These are phyloP conservation scores for Harpagifer antarcticus DNA, from an alignment of 2,797 vertebrate species.

Conservation along the genomic window DNA sequence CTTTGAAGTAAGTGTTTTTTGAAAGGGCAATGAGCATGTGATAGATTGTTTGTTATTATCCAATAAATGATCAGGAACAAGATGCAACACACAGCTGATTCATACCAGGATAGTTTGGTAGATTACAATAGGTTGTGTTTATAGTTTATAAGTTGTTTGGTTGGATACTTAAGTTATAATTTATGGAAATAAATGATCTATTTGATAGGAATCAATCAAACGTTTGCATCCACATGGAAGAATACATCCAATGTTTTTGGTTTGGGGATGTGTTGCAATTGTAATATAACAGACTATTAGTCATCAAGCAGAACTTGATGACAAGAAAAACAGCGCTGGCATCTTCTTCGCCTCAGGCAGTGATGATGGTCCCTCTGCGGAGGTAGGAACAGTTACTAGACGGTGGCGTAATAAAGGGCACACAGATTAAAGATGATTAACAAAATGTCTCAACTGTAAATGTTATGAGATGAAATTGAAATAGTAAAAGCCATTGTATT, in stretches of 20 bases:
- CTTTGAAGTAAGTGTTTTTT: conserved; percentile 36
- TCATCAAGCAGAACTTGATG: conserved; percentile 13
- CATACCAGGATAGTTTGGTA: background rate
- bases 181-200: conserved; percentile 10
- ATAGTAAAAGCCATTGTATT: conserved; percentile 51
- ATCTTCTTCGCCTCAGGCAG: conserved; percentile 37
- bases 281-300: conserved; percentile 30
- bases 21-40: conserved; percentile 1
- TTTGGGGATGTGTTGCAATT: conserved; percentile 13
- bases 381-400: conserved; percentile 45
- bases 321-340: conserved; percentile 29
- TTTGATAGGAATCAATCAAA: conserved; percentile 8
- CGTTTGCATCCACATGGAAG: background rate
- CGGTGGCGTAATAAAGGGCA: conserved; percentile 58
- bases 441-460: conserved; percentile 64
- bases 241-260: conserved; percentile 6
- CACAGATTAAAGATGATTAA: conserved; percentile 62
- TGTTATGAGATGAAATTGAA: conserved; percentile 62
- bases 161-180: conserved; percentile 4
- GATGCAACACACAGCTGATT: conserved; percentile 2
- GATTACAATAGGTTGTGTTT: conserved; percentile 6
- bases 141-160: conserved; percentile 1
- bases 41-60: conserved; percentile 7
- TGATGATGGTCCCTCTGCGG: conserved; percentile 50
- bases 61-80: background rate